Evolutionary conservation across 2,888 invertebrate species (phyloP).

Genomic region (Ganaspis brasiliensis): DNA sequence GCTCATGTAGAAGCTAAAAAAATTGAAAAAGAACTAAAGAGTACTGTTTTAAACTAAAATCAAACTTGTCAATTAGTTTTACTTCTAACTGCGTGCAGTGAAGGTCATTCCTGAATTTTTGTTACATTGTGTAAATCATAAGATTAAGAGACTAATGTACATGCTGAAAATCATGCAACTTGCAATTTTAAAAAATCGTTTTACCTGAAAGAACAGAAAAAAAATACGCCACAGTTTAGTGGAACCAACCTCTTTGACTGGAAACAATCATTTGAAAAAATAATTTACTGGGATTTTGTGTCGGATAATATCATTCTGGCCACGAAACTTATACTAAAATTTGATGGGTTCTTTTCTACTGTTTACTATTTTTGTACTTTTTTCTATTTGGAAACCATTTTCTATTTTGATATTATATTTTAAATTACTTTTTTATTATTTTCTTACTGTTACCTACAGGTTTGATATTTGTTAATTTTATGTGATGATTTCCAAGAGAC

Average conservation of each 20-base stretch:
- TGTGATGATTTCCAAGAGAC: too few species aligned
- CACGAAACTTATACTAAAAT: slow-evolving; percentile 22
- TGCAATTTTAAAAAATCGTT: slow-evolving; percentile 5
- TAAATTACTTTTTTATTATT: too few species aligned
- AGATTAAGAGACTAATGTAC: neutral
- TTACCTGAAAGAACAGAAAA: slow-evolving; percentile 42
- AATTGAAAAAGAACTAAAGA: slow-evolving; percentile 62
- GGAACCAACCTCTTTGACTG: slow-evolving; percentile 59
- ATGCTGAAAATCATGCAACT: slow-evolving; percentile 33
- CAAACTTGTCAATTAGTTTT: slow-evolving; percentile 25
- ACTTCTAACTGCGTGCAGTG: slow-evolving; percentile 29
- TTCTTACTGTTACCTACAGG: too few species aligned
- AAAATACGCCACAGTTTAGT: slow-evolving; percentile 52
- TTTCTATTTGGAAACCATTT: neutral
- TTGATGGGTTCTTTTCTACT: slow-evolving; percentile 48
- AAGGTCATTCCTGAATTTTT: slow-evolving; percentile 10
- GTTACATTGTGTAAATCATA: slow-evolving; percentile 30
- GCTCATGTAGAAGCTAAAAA: slow-evolving; percentile 76
- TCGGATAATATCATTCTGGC: neutral
- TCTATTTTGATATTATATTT: too few species aligned
- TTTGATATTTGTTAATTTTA: too few species aligned
- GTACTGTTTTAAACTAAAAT: slow-evolving; percentile 20
- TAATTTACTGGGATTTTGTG: slow-evolving; percentile 17
- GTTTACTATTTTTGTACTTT: neutral
- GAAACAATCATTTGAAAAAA: slow-evolving; percentile 1